Base-by-base conservation (phyloP, 2,797 vertebrate genomes). In the Spea hammondii region DNA sequence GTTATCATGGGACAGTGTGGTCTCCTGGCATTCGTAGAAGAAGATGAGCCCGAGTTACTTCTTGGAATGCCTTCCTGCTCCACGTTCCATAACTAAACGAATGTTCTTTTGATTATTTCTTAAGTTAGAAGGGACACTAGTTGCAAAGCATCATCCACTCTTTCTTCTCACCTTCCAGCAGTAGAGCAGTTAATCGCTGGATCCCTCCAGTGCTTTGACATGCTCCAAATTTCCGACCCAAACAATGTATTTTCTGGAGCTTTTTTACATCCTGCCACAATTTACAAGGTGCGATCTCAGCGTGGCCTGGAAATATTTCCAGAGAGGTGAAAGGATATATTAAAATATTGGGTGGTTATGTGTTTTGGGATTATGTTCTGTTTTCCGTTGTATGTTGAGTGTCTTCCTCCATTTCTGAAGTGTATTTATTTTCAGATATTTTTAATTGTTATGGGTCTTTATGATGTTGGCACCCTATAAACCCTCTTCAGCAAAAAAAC, bases 171-270 rank as follows among this genome's bases (percentile, higher is more conserved):
- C 67, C 67, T 62, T 62, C 64, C 70, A 53, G 74, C 74, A 68
- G 6, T 45, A 44, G n/a, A 72, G 47, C 5, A 54, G 79, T 81
- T 81, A 81, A 79, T 83, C 82, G 79, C 78, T 79, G 81, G 83
- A 85, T 86, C 86, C 86, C 86, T 86, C 86, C 85, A 85, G 84
- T 83, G 77, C 84, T 87, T 84, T 65, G 86, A 84, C 76, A 80
- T 80, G 77, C 85, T 86, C 83, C 86, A 89, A 88, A 88, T 89
- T 88, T 88, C 88, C 86, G 87, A 84, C 84, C 82, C 85, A 87
- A 89, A 85, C 86, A 88, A 84, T 82, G 65, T 80, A 72, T 32
- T 70, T 83, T 84, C 83, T 66, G 5, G 1, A 85, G 83, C 82
- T 88, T 87, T 88, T 89, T 88, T 86, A 84, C 85, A 72, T 72